Percentiles rank a stretch among this genome's conserved stretches.
phyloP scores from a whole-genome alignment of 2,113 vertebrate genomes.

The Corydoras maculifer region DNA sequence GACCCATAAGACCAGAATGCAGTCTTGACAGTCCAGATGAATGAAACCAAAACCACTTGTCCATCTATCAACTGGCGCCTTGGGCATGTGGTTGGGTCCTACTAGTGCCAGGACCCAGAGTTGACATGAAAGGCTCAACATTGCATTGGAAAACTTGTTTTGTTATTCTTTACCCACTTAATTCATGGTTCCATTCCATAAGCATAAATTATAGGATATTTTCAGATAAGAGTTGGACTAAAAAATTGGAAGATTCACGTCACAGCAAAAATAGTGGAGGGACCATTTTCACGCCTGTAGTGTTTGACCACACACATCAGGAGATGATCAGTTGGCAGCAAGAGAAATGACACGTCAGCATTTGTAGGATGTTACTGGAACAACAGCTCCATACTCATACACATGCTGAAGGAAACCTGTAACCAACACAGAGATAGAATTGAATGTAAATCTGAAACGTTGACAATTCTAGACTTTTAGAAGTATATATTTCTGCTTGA shows the following conservation, averaged over 20 bases:
- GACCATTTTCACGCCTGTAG: slow-evolving; percentile 27
- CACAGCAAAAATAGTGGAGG: slow-evolving; percentile 17
- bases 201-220: slow-evolving; percentile 27
- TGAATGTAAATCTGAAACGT: slow-evolving; percentile 49
- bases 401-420: slow-evolving; percentile 9
- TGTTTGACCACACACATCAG: slow-evolving; percentile 47
- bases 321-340: slow-evolving; percentile 36
- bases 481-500: slow-evolving; percentile 26
- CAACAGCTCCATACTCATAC: slow-evolving; percentile 15
- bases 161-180: slow-evolving; percentile 35
- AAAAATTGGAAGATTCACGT: slow-evolving; percentile 13
- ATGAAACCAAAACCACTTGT: slow-evolving; percentile 26
- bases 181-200: slow-evolving; percentile 35
- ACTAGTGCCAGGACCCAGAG: slow-evolving; percentile 4
- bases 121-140: neutral
- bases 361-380: slow-evolving; percentile 34
- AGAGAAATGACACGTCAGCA: slow-evolving; percentile 20
- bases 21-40: slow-evolving; percentile 22
- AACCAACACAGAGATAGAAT: slow-evolving; percentile 47
- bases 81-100: slow-evolving; percentile 14
- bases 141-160: slow-evolving; percentile 27
- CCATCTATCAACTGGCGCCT: slow-evolving; percentile 17
- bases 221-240: slow-evolving; percentile 26
- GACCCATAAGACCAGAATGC: slow-evolving; percentile 14
- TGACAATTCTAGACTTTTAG: slow-evolving; percentile 32